These are phyloP conservation scores for Leptobrachium leishanense DNA, from an alignment of 2,113 vertebrate species.

Conservation along the genomic window DNA sequence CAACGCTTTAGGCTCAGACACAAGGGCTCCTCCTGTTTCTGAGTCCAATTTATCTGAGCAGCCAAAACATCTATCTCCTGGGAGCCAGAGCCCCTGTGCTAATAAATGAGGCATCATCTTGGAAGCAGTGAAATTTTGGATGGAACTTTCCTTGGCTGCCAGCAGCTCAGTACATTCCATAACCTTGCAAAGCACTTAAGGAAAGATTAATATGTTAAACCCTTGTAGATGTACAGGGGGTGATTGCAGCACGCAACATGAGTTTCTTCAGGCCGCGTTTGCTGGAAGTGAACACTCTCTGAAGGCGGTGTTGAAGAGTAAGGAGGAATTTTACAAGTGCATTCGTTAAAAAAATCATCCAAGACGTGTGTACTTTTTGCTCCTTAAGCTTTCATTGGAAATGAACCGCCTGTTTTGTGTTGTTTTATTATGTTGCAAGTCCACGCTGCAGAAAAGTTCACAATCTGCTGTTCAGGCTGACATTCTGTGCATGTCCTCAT, in stretches of 20 bases:
- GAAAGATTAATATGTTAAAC: conserved; percentile 49
- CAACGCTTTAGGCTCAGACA: conserved; percentile 1
- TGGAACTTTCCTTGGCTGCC: conserved; percentile 54
- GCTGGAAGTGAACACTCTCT: conserved; percentile 18
- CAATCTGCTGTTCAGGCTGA: too few relatives aligned
- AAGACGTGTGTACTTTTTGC: background rate
- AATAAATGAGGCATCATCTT: conserved; percentile 63
- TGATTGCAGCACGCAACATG: conserved; percentile 44
- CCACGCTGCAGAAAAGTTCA: too few relatives aligned
- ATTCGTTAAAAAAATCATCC: background rate
- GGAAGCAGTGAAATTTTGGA: conserved; percentile 60
- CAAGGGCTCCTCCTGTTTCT: conserved; percentile 32
- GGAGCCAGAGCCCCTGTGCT: conserved; percentile 46
- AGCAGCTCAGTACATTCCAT: conserved; percentile 53
- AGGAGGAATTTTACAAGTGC: background rate
- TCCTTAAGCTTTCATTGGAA: background rate
- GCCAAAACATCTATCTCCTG: conserved; percentile 29
- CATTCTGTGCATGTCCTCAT: too few relatives aligned
- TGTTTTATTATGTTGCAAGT: too few relatives aligned
- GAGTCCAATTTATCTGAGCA: conserved; percentile 36
- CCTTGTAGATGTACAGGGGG: conserved; percentile 43
- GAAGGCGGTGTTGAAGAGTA: background rate
- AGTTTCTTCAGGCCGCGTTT: conserved; percentile 38
- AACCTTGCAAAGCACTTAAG: conserved; percentile 26
- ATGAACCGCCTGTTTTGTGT: background rate